Base-by-base conservation (phyloP, 2,113 vertebrate species). In the Psophia crepitans region DNA sequence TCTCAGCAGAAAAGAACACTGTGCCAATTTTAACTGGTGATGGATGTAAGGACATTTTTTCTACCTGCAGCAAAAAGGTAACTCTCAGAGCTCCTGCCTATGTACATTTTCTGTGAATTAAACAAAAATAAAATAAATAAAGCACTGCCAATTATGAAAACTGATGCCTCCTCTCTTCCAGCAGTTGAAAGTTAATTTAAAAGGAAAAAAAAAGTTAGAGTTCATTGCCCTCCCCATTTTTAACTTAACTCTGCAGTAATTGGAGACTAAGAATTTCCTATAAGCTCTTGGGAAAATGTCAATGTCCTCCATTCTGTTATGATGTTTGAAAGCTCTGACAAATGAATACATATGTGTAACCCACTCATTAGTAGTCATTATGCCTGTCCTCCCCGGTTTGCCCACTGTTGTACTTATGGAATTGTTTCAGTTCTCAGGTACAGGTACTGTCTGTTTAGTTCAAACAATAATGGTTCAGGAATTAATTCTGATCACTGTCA, bases 291-390 rank as follows among this genome's bases (percentile, higher is more conserved):
- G 82, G 78, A 86, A 91, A 91, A 96, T 88, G 71, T 92, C 84
- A 87, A 6, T 75, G 48, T 85, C 66, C 96, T 85, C 64, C 79
- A 9, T 70, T 91, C 92, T 69, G 37, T 84, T 84, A 82, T 61
- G 83, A 60, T 53, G 78, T 92, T 90, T 93, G 46, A 92, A 94
- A 89, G 39, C 69, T 84, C 61, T 92, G 86, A 80, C 88, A 93
- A 93, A 82, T 49, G 32, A 77, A 64, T 60, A 63, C 61, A 8
- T 75, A 43, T 10, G 16, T 41, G 16, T 64, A 83, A 81, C 77
- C 75, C 48, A 76, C 77, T 76, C 77, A 43, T 24, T 54, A 23
- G 73, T 5, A 83, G n/a, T 91, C 71, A 70, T 80, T 85, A 58
- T 20, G 33, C 51, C 78, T 83, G 37, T 61, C 39, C 56, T 92